Percentiles rank a stretch among this genome's conserved stretches.
These are phyloP conservation scores for Dicycla oo DNA, from an alignment of 2,888 invertebrate genomes.

Conservation along the genomic window DNA sequence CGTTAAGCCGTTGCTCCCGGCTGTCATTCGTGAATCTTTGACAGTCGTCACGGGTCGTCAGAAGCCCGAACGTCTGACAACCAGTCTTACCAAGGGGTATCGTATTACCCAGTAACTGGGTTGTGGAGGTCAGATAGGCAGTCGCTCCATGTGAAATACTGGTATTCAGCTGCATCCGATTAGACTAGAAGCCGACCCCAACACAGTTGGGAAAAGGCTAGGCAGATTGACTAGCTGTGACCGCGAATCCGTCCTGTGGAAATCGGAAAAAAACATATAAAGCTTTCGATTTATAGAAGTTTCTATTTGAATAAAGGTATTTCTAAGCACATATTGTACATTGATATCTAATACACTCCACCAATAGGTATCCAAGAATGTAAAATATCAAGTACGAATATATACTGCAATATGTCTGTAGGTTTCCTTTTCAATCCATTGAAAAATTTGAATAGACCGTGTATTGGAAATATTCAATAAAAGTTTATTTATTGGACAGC, in stretches of 20 bases:
- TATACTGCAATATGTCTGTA: slow-evolving; percentile 12
- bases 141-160: too few relatives aligned
- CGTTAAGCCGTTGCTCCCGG: too few relatives aligned
- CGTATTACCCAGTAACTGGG: too few relatives aligned
- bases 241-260: background rate
- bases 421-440: slow-evolving; percentile 53
- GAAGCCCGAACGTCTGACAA: too few relatives aligned
- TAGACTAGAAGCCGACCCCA: too few relatives aligned
- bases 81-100: too few relatives aligned
- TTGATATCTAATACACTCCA: slow-evolving; percentile 6
- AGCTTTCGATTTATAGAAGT: background rate
- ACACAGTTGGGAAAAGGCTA: too few relatives aligned
- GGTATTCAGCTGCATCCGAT: too few relatives aligned
- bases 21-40: too few relatives aligned
- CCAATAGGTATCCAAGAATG: background rate
- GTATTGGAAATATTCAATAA: slow-evolving; percentile 53
- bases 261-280: background rate
- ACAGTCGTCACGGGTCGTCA: too few relatives aligned
- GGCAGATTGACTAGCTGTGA: slow-evolving; percentile 2
- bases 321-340: background rate
- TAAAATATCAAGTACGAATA: slow-evolving; percentile 32
- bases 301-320: background rate
- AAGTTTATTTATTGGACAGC: slow-evolving; percentile 56
- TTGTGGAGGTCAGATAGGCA: too few relatives aligned
- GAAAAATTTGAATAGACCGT: slow-evolving; percentile 33